Evolutionary conservation across 2,113 vertebrate species (phyloP).

Genomic region (Merops nubicus): DNA sequence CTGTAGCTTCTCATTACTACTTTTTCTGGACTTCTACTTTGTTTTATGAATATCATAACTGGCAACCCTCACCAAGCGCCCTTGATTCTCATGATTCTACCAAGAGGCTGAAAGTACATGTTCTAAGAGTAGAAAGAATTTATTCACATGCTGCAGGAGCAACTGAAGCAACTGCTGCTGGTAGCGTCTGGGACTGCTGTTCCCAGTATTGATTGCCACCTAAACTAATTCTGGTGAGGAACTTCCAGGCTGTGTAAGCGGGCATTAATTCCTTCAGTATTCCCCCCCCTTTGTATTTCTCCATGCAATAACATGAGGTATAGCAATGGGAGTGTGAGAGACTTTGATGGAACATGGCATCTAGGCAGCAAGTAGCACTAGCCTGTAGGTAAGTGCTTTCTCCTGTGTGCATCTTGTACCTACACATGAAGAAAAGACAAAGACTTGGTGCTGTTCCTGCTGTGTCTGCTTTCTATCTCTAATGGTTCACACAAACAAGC

Average conservation of each 20-base stretch:
- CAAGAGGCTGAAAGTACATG: neutral
- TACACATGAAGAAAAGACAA: too few relatives aligned
- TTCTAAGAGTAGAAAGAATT: neutral
- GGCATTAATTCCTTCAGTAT: neutral
- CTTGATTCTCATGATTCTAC: neutral
- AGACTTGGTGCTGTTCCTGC: too few relatives aligned
- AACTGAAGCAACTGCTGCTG: neutral
- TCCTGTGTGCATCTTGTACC: too few relatives aligned
- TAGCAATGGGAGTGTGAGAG: too few relatives aligned
- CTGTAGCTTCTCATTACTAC: neutral
- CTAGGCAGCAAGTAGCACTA: too few relatives aligned
- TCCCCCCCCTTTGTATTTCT: neutral
- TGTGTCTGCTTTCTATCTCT: too few relatives aligned
- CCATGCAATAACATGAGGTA: too few relatives aligned
- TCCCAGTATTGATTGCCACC: neutral
- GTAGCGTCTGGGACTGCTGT: neutral
- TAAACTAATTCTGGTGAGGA: neutral
- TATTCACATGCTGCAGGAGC: neutral
- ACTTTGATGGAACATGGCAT: too few relatives aligned
- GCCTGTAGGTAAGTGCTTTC: too few relatives aligned
- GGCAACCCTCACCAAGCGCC: neutral
- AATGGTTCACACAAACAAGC: too few relatives aligned
- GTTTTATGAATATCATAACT: neutral
- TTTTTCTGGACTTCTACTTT: neutral
- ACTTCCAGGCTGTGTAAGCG: neutral